Evolutionary conservation across 2,888 invertebrate species (phyloP).

Genomic region (Mythimna loreyi): DNA sequence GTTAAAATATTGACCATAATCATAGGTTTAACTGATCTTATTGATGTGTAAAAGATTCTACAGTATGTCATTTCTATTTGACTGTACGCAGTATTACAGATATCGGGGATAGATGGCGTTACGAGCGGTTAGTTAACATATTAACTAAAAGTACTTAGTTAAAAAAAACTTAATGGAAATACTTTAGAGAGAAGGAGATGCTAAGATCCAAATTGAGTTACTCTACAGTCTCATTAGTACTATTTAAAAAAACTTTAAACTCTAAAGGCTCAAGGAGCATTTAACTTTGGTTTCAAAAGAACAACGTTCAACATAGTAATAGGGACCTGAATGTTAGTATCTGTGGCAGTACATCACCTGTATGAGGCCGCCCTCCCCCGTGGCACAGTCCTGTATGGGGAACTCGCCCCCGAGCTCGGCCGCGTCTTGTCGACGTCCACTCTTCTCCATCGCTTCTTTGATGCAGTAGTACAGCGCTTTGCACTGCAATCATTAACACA

Average conservation of each 20-base stretch:
- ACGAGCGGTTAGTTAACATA: too few relatives aligned
- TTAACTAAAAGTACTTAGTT: too few relatives aligned
- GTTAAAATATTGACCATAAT: conserved; percentile 23
- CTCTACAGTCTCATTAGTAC: not conserved
- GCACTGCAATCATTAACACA: conserved; percentile 92
- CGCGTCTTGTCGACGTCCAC: conserved; percentile 93
- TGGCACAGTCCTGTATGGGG: conserved; percentile 99
- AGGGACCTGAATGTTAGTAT: not conserved
- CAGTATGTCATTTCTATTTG: not conserved
- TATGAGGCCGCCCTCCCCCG: conserved; percentile 99
- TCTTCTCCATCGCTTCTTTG: conserved; percentile 99
- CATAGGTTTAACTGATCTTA: not conserved
- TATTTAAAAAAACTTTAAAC: not conserved
- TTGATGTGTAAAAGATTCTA: too few relatives aligned
- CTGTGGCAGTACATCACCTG: conserved; percentile 87
- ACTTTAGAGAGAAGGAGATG: not conserved
- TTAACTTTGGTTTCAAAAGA: not conserved
- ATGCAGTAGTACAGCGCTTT: conserved; percentile 99
- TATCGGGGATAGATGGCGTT: too few relatives aligned
- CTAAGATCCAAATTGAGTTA: not conserved
- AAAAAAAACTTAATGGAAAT: too few relatives aligned
- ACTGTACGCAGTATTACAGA: not conserved
- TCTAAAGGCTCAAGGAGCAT: not conserved
- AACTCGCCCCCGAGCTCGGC: conserved; percentile 98
- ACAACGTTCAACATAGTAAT: not conserved